phyloP scores from a whole-genome alignment of 1,140 invertebrate species.

The Saccostrea cuccullata region DNA sequence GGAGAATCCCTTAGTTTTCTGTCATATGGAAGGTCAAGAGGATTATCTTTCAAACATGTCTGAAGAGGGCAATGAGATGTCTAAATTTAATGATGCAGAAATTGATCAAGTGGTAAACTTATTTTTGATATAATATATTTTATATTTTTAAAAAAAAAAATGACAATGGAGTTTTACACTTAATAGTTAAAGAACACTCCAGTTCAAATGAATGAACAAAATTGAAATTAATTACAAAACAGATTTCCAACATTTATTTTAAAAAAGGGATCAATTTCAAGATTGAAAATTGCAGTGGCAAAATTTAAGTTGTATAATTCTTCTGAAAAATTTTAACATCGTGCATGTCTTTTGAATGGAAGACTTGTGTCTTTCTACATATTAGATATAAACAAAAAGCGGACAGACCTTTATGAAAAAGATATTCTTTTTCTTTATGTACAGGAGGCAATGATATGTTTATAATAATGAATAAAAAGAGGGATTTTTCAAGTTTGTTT shows the following conservation, averaged over 20 bases:
- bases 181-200: too few relatives aligned
- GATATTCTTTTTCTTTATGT: neutral
- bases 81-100: slow-evolving; percentile 65
- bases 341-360: too few relatives aligned
- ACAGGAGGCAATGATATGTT: too few relatives aligned
- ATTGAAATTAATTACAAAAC: neutral
- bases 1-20: slow-evolving; percentile 59
- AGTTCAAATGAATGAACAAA: too few relatives aligned
- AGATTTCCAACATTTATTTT: too few relatives aligned
- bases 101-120: slow-evolving; percentile 63
- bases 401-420: neutral
- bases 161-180: neutral
- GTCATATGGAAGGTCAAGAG: slow-evolving; percentile 66
- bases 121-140: neutral
- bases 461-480: too few relatives aligned
- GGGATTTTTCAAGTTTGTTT: too few relatives aligned
- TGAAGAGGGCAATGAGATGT: slow-evolving; percentile 67
- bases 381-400: neutral
- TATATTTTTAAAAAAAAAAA: neutral
- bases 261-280: too few relatives aligned
- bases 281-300: too few relatives aligned
- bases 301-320: too few relatives aligned
- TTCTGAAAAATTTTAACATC: too few relatives aligned
- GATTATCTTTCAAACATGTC: slow-evolving; percentile 61
- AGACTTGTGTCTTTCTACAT: too few relatives aligned